Conservation (phyloP, 2,113 vertebrate species). For the Cochlearius cochlearius region DNA sequence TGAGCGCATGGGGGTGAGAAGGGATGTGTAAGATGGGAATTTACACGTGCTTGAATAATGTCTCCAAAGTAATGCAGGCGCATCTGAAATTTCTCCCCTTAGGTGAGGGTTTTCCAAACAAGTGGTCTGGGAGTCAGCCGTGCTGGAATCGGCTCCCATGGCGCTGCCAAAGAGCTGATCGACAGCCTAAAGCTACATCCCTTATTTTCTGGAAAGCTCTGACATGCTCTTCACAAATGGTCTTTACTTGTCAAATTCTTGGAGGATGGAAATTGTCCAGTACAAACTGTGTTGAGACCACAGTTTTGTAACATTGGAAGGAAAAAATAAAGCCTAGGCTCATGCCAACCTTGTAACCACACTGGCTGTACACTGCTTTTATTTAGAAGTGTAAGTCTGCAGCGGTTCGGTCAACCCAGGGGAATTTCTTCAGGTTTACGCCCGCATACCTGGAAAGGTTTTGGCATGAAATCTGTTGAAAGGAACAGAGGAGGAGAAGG, state of each 20-base stretch:
- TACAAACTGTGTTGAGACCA: constrained; percentile 25
- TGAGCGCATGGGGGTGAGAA: not conserved
- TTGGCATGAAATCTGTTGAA: constrained; percentile 41
- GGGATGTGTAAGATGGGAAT: not conserved
- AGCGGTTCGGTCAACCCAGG: not conserved
- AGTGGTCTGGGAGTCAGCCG: not conserved
- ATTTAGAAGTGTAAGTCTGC: constrained; percentile 7
- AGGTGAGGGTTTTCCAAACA: not conserved
- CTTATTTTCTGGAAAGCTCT: constrained; percentile 20
- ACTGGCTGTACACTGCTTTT: constrained; percentile 21
- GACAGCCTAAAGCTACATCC: not conserved
- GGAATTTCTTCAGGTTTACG: constrained; percentile 39
- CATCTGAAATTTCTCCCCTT: not conserved
- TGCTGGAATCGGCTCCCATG: not conserved
- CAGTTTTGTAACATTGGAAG: constrained; percentile 23
- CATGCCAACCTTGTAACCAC: not conserved
- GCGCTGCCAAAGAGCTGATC: not conserved
- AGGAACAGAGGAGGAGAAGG: constrained; percentile 16
- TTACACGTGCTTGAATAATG: not conserved
- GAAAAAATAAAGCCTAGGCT: constrained; percentile 49
- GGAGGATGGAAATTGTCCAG: constrained; percentile 43
- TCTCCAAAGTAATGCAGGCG: not conserved
- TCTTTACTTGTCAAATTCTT: not conserved
- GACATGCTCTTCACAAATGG: not conserved
- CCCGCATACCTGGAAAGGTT: constrained; percentile 29